Percentiles rank a stretch among this genome's conserved stretches.
Evolutionary conservation across 2,113 vertebrate genomes (phyloP).

Genomic region (Sebastes fasciatus): DNA sequence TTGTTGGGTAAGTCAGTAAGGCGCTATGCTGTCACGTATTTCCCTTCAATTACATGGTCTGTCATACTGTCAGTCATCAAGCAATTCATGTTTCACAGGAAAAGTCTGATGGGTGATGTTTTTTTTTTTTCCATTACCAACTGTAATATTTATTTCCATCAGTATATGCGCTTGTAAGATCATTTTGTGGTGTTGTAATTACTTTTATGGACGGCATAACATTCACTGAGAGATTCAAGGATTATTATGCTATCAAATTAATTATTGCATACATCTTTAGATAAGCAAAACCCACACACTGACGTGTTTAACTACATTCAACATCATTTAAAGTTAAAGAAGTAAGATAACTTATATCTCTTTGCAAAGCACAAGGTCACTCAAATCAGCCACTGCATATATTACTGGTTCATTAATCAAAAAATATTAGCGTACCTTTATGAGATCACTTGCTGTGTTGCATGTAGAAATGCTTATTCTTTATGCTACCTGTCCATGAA

Average conservation of each 20-base stretch:
- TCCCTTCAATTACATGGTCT: background rate
- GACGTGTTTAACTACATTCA: background rate
- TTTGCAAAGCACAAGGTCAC: background rate
- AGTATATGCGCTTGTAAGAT: background rate
- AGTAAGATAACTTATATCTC: background rate
- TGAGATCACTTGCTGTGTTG: background rate
- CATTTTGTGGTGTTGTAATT: background rate
- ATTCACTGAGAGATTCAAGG: background rate
- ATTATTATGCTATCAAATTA: background rate
- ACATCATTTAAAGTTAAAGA: background rate
- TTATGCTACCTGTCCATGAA: background rate
- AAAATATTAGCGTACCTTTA: background rate
- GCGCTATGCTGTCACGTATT: background rate
- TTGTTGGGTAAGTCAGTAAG: background rate
- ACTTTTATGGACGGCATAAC: background rate
- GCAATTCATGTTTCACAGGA: background rate
- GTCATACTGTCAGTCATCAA: background rate
- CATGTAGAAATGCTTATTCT: background rate
- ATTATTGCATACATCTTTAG: background rate
- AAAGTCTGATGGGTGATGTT: background rate
- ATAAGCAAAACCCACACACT: background rate
- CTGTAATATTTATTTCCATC: background rate
- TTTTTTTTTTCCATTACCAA: background rate
- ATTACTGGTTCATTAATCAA: background rate
- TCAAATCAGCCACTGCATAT: background rate